phyloP scores from a whole-genome alignment of 2,888 invertebrate genomes.

The Drosophila paramelanica region DNA sequence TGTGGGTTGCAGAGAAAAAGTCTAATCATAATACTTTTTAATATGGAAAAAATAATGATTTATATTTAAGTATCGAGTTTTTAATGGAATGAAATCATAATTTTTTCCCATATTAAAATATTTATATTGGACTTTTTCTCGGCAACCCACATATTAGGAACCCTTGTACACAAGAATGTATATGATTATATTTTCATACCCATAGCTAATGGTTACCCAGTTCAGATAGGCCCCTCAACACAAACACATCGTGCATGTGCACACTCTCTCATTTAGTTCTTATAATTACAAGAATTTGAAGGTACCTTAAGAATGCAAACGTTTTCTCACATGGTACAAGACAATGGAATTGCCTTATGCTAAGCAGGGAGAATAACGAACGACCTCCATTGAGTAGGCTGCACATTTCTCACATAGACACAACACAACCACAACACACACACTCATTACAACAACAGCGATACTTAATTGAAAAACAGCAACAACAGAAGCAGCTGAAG shows the following conservation, averaged over 20 bases:
- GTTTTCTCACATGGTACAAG: conserved; percentile 58
- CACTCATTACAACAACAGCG: conserved; percentile 25
- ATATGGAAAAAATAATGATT: too few species aligned
- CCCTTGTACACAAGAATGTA: conserved; percentile 9
- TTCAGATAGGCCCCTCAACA: conserved; percentile 19
- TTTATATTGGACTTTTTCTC: conserved; percentile 2
- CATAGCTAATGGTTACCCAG: conserved; percentile 33
- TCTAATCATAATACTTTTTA: too few species aligned
- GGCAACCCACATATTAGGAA: conserved; percentile 11
- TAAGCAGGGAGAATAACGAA: conserved; percentile 50
- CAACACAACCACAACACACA: conserved; percentile 27
- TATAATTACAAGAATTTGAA: conserved; percentile 45
- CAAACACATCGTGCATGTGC: not conserved
- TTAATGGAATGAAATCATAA: not conserved
- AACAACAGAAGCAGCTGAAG: conserved; percentile 27
- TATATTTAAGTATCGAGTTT: too few species aligned
- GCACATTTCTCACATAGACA: conserved; percentile 67
- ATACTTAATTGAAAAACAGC: conserved; percentile 72
- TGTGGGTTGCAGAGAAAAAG: too few species aligned
- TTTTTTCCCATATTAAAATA: conserved; percentile 13
- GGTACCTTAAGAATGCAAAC: conserved; percentile 23
- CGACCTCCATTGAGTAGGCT: conserved; percentile 73
- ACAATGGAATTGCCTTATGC: conserved; percentile 72
- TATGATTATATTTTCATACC: conserved; percentile 11
- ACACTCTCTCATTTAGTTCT: conserved; percentile 19